These are phyloP conservation scores for Centropus unirufus DNA, from an alignment of 2,113 vertebrate genomes.

Conservation along the genomic window DNA sequence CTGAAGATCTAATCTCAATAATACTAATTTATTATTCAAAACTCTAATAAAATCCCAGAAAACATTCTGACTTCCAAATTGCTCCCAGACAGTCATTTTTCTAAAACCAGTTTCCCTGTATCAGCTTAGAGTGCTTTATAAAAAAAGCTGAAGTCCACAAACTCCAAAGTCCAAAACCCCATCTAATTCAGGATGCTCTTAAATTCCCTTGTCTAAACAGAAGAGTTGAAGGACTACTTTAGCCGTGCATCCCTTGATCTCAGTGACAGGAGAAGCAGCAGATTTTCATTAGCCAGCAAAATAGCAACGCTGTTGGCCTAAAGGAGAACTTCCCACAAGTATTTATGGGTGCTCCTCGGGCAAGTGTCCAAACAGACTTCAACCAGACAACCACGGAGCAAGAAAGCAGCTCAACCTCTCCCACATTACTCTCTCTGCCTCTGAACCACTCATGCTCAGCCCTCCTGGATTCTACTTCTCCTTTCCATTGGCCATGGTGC, in stretches of 20 bases:
- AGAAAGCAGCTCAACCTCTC: not conserved
- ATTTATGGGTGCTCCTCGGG: constrained; percentile 13
- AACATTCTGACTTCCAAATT: not conserved
- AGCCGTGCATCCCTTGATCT: not conserved
- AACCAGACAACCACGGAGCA: not conserved
- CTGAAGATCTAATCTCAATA: not conserved
- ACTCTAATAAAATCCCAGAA: not conserved
- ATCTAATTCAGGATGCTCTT: not conserved
- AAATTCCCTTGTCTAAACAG: not conserved
- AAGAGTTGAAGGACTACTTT: not conserved
- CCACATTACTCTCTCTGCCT: not conserved
- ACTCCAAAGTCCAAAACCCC: not conserved
- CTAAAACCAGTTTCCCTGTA: not conserved
- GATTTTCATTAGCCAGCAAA: constrained; percentile 1
- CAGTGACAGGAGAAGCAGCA: not conserved
- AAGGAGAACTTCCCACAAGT: constrained; percentile 13
- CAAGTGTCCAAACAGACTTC: not conserved
- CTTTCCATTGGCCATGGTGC: not conserved
- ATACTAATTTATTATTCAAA: not conserved
- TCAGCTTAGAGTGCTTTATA: not conserved
- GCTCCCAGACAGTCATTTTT: not conserved
- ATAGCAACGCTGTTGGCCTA: not conserved
- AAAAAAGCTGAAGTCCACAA: not conserved
- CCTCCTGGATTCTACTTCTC: not conserved
- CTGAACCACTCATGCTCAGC: not conserved